These are phyloP conservation scores for Lepilemur septentrionalis DNA, from an alignment of 2,797 vertebrate genomes.

Conservation along the genomic window DNA sequence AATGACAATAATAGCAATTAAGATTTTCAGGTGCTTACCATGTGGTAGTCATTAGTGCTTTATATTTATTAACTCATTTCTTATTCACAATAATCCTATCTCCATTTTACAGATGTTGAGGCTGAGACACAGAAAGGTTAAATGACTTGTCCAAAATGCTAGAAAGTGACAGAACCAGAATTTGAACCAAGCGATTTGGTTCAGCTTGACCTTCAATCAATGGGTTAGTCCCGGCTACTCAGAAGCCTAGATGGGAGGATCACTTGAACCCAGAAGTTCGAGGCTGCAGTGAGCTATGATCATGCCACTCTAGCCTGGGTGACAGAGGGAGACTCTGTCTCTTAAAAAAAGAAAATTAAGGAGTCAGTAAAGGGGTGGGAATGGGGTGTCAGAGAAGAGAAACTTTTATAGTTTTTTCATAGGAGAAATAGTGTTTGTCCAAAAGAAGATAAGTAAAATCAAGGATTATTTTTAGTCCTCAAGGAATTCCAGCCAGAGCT, in stretches of 20 bases:
- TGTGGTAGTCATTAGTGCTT: background rate
- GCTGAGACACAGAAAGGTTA: background rate
- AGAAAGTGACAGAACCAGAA: background rate
- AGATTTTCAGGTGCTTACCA: background rate
- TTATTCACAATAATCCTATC: background rate
- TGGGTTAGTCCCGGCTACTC: too few relatives aligned
- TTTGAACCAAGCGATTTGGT: background rate
- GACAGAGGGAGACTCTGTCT: too few relatives aligned
- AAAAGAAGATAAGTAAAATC: conserved; percentile 5
- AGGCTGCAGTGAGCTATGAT: too few relatives aligned
- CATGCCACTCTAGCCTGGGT: too few relatives aligned
- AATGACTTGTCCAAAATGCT: background rate
- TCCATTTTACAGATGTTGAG: background rate
- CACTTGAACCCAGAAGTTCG: too few relatives aligned
- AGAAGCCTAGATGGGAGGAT: too few relatives aligned
- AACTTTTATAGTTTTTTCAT: background rate
- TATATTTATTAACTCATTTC: background rate
- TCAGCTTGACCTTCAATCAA: background rate
- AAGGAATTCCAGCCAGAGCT: background rate
- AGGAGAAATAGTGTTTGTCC: background rate
- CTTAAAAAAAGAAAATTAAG: background rate
- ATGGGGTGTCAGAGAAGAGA: background rate
- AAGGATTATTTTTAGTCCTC: background rate
- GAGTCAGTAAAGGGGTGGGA: background rate
- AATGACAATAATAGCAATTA: background rate